Percentiles rank a stretch among this genome's conserved stretches.
These are phyloP conservation scores for Panthera leo DNA, from an alignment of 2,113 vertebrate genomes.

Conservation along the genomic window DNA sequence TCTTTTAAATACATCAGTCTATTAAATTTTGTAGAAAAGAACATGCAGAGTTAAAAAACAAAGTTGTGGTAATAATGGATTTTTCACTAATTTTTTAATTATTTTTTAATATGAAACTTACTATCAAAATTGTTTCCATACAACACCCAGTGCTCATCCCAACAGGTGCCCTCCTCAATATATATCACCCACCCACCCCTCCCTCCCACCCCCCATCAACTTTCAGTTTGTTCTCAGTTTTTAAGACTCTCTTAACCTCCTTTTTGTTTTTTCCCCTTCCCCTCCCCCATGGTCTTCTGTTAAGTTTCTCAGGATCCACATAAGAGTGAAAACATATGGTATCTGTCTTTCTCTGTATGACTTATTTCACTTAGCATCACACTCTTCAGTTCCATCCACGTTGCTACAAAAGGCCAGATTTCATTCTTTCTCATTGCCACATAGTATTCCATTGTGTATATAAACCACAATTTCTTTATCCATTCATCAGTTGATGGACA, in stretches of 20 bases:
- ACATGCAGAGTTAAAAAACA: not conserved
- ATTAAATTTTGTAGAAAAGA: not conserved
- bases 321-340: not conserved
- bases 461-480: no score
- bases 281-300: not conserved
- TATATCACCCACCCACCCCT: not conserved
- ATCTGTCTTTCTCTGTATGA: not conserved
- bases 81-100: not conserved
- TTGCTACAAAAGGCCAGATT: not conserved
- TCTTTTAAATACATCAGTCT: not conserved
- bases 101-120: no score
- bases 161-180: not conserved
- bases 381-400: not conserved
- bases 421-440: not conserved
- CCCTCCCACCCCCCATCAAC: not conserved
- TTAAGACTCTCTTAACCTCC: not conserved
- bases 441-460: no score
- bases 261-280: not conserved
- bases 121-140: not conserved
- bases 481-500: no score
- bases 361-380: not conserved
- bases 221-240: not conserved
- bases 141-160: not conserved
- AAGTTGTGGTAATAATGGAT: not conserved
- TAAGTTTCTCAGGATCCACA: not conserved